phyloP scores from a whole-genome alignment of 2,888 invertebrate genomes.

The Lydus trimaculatus region DNA sequence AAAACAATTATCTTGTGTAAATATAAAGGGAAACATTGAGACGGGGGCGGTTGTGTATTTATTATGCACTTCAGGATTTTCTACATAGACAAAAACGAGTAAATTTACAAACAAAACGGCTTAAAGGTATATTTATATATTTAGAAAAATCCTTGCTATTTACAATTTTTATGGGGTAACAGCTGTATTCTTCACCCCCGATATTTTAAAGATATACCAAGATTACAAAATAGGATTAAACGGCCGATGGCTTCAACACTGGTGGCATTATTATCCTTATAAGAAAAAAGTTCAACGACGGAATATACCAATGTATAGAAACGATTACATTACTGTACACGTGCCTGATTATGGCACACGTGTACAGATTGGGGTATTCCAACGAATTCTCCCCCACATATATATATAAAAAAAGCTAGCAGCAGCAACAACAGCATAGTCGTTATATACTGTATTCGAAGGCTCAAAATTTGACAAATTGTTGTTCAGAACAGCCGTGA shows the following conservation, averaged over 20 bases:
- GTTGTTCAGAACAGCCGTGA: conserved; percentile 6
- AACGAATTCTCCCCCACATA: neutral
- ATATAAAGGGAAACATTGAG: conserved; percentile 25
- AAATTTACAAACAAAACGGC: neutral
- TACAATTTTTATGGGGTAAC: neutral
- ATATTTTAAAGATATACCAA: neutral
- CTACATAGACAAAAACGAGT: neutral
- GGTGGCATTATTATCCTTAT: neutral
- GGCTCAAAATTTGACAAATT: conserved; percentile 9
- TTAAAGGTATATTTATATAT: neutral
- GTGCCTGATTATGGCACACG: conserved; percentile 6
- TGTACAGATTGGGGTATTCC: neutral
- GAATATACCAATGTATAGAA: neutral
- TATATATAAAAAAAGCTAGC: neutral
- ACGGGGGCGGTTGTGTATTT: conserved; percentile 24
- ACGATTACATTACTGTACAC: neutral
- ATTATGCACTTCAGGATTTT: conserved; percentile 18
- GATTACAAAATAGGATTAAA: neutral
- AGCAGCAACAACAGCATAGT: neutral
- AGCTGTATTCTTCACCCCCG: conserved; percentile 1
- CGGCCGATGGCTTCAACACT: neutral
- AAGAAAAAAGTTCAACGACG: neutral
- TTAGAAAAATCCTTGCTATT: neutral
- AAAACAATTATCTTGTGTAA: conserved; percentile 27
- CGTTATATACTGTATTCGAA: neutral